phyloP scores from a whole-genome alignment of 2,113 vertebrate genomes.

The Ondatra zibethicus region DNA sequence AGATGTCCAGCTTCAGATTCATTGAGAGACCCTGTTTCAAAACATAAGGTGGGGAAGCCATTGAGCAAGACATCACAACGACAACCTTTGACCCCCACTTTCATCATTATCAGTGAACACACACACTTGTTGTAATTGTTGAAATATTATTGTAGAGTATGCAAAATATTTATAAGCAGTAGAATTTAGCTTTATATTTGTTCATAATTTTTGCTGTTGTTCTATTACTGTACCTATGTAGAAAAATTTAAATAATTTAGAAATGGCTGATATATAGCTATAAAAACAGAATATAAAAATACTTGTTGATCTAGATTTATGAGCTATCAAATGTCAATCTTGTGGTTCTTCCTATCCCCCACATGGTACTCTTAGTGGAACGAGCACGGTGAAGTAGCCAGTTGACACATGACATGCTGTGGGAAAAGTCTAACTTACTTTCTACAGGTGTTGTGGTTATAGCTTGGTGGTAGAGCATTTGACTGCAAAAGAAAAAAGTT shows the following conservation, averaged over 20 bases:
- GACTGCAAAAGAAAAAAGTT: not conserved
- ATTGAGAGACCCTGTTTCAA: too few relatives aligned
- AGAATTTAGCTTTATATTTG: not conserved
- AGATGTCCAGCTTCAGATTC: not conserved
- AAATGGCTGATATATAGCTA: not conserved
- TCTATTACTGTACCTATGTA: not conserved
- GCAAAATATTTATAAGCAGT: not conserved
- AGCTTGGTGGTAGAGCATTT: not conserved
- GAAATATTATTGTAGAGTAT: not conserved
- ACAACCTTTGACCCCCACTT: too few relatives aligned
- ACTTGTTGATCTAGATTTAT: not conserved
- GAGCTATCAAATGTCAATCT: not conserved
- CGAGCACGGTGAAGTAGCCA: not conserved
- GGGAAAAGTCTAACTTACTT: not conserved
- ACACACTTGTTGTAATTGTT: not conserved
- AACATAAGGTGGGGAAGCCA: not conserved
- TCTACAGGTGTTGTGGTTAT: not conserved
- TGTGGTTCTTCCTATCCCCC: not conserved
- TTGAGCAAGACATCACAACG: not conserved
- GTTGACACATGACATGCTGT: not conserved
- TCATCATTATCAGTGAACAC: not conserved
- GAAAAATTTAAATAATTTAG: not conserved
- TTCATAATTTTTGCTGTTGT: not conserved
- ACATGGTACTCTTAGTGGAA: not conserved
- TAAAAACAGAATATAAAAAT: not conserved